Conservation (phyloP, 2,888 invertebrate species). For the Imbricaverruca yamaguchii region DNA sequence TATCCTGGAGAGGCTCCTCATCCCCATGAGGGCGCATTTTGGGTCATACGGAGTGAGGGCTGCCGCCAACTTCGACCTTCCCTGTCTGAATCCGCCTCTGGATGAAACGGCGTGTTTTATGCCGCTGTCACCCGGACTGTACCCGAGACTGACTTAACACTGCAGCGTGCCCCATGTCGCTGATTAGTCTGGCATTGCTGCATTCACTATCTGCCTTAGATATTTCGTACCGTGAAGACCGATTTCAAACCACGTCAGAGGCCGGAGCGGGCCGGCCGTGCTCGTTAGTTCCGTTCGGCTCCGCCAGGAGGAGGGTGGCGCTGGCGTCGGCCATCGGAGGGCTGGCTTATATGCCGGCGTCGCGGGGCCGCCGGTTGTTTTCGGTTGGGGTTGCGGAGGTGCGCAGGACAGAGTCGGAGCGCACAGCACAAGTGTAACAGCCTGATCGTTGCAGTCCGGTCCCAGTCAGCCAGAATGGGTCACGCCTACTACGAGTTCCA, state of each 20-base stretch:
- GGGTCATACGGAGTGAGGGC: no score
- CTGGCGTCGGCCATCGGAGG: background rate
- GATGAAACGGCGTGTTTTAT: no score
- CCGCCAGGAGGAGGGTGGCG: background rate
- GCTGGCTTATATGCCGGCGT: background rate
- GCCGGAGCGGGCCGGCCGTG: background rate
- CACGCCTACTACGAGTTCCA: conserved; percentile 22
- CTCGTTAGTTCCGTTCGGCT: background rate
- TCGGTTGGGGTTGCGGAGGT: background rate
- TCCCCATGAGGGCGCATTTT: no score
- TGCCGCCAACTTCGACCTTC: no score
- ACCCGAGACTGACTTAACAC: no score
- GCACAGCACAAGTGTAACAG: background rate
- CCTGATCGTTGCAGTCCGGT: background rate
- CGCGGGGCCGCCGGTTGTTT: background rate
- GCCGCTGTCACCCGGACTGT: no score
- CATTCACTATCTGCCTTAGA: background rate
- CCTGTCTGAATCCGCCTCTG: no score
- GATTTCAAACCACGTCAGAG: background rate
- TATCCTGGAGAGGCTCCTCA: no score
- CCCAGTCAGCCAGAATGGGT: background rate
- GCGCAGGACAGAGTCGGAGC: background rate
- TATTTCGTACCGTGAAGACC: background rate
- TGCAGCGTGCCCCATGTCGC: no score
- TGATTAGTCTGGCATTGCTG: no score